phyloP scores from a whole-genome alignment of 2,113 vertebrate species.

The Camelus bactrianus region DNA sequence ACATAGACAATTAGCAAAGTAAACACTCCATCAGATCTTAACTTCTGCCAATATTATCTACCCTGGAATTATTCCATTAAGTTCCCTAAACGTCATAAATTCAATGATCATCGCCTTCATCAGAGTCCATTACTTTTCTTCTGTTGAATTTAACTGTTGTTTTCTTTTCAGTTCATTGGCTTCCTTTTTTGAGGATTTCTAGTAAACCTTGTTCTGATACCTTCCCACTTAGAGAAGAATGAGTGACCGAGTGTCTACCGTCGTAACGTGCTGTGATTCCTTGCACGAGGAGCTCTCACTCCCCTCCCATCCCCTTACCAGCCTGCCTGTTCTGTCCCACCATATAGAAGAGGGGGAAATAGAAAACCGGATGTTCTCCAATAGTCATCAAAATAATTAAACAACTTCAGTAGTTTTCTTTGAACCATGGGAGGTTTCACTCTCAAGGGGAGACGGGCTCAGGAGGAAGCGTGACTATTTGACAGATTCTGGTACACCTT shows the following conservation, averaged over 20 bases:
- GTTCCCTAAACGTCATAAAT: conserved; percentile 68
- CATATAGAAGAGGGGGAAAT: not conserved
- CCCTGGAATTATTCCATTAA: conserved; percentile 64
- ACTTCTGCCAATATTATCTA: conserved; percentile 67
- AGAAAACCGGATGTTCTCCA: not conserved
- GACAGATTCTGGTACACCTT: not conserved
- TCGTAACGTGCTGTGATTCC: not conserved
- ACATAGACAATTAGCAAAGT: conserved; percentile 76
- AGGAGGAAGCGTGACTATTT: not conserved
- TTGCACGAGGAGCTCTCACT: not conserved
- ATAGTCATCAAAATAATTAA: not conserved
- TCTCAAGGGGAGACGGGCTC: not conserved
- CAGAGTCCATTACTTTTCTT: conserved; percentile 97
- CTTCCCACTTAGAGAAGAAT: conserved; percentile 81
- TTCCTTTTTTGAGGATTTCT: conserved; percentile 99
- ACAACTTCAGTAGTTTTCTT: not conserved
- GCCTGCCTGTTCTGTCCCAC: not conserved
- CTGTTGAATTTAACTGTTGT: conserved; percentile 99
- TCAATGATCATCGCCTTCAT: conserved; percentile 94
- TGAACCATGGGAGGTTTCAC: not conserved
- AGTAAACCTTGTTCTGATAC: conserved; percentile 97
- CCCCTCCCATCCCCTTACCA: not conserved
- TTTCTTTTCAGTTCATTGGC: conserved; percentile 98
- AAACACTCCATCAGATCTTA: conserved; percentile 74
- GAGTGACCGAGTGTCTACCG: not conserved